Percentiles rank a stretch among this genome's conserved stretches.
Evolutionary conservation across 53 echinoderm and acorn worm species (phyloP).

Genomic region (Antedon mediterranea): DNA sequence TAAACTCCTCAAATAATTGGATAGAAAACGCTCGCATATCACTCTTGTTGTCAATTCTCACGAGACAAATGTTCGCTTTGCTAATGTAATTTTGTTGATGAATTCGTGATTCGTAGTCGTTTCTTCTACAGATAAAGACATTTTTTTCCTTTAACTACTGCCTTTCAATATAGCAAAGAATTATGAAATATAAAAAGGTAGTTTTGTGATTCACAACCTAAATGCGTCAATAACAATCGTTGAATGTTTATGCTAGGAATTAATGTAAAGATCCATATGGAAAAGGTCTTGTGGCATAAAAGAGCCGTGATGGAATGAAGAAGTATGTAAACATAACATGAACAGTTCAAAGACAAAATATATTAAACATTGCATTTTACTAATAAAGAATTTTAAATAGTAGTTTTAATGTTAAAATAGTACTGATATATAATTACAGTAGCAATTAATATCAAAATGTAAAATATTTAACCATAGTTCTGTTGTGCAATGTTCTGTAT

Average conservation of each 20-base stretch:
- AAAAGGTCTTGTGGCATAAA: not conserved
- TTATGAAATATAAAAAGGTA: not conserved
- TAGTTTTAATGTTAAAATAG: too few species aligned
- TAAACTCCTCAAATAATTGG: not conserved
- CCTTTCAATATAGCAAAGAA: not conserved
- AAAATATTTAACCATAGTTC: too few species aligned
- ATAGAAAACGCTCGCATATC: not conserved
- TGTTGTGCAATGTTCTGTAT: too few species aligned
- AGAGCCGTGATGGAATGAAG: not conserved
- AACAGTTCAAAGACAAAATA: not conserved
- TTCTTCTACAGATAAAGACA: not conserved
- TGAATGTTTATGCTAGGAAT: not conserved
- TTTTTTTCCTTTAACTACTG: not conserved
- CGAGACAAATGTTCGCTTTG: not conserved
- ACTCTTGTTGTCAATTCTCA: not conserved
- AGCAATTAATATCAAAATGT: too few species aligned
- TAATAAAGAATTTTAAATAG: not conserved
- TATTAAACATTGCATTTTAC: not conserved
- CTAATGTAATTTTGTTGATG: not conserved
- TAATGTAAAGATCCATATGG: not conserved
- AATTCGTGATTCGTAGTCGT: not conserved
- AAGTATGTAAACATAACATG: not conserved
- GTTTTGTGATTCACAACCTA: not conserved
- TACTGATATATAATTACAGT: too few species aligned
- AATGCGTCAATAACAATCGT: not conserved